These are phyloP conservation scores for Indri indri DNA, from an alignment of 2,113 vertebrate species.

Conservation along the genomic window DNA sequence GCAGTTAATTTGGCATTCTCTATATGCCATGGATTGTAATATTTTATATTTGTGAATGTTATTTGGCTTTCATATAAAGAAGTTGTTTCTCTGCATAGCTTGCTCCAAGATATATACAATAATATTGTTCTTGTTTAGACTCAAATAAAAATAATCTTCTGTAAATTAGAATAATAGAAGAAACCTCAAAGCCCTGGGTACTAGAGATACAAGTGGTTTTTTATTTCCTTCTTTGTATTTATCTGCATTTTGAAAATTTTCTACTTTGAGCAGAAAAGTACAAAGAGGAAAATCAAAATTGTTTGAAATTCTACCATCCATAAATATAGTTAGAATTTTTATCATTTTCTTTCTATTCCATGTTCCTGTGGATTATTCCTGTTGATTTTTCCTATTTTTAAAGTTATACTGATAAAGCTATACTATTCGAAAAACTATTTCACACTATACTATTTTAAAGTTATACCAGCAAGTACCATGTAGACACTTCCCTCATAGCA, in stretches of 20 bases:
- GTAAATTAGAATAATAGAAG: conserved; percentile 53
- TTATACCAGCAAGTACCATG: background rate
- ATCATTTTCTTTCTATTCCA: conserved; percentile 7
- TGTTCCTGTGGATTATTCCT: background rate
- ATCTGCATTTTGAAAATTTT: conserved; percentile 31
- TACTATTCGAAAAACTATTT: conserved; percentile 1
- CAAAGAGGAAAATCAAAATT: background rate
- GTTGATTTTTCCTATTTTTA: conserved; percentile 7
- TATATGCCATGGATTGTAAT: conserved; percentile 33
- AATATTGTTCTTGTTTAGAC: conserved; percentile 65
- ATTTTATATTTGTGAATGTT: conserved; percentile 66
- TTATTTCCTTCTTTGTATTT: conserved; percentile 16
- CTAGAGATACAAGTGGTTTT: background rate
- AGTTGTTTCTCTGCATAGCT: conserved; percentile 38
- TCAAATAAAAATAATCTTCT: conserved; percentile 64
- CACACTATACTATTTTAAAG: background rate
- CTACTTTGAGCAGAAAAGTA: background rate
- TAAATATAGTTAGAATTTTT: background rate
- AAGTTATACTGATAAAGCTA: background rate
- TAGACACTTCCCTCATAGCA: background rate
- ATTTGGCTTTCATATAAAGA: conserved; percentile 53
- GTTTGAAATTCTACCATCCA: background rate
- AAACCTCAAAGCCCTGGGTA: background rate
- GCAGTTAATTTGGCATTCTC: conserved; percentile 71
- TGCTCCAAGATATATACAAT: conserved; percentile 56